Percentiles rank a stretch among this genome's conserved stretches.
These are phyloP conservation scores for Acrossocheilus fasciatus DNA, from an alignment of 2,797 vertebrate species.

Conservation along the genomic window DNA sequence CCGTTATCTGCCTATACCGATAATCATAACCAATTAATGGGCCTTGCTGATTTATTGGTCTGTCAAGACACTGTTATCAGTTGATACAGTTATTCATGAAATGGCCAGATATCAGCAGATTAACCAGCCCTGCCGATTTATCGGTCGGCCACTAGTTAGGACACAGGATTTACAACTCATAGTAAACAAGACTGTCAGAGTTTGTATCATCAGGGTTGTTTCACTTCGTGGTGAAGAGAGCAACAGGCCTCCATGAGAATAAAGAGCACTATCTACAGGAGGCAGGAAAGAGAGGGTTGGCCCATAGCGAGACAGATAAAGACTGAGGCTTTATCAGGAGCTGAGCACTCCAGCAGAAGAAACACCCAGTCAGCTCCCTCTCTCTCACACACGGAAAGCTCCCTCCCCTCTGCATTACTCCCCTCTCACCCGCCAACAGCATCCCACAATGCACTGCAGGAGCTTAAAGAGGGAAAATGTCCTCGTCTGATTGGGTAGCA, in stretches of 20 bases:
- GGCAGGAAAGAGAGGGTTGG: constrained; percentile 71
- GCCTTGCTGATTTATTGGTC: not conserved
- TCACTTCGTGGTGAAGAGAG: constrained; percentile 38
- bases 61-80: not conserved
- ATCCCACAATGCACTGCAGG: constrained; percentile 50
- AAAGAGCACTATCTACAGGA: constrained; percentile 72
- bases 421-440: constrained; percentile 54
- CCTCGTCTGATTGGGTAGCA: constrained; percentile 44
- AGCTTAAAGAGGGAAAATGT: constrained; percentile 36
- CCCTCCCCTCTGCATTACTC: constrained; percentile 46
- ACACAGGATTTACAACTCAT: constrained; percentile 44
- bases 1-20: not conserved
- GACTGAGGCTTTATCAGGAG: constrained; percentile 74
- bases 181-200: constrained; percentile 50
- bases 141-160: not conserved
- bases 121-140: not conserved
- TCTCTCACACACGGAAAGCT: constrained; percentile 45
- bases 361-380: constrained; percentile 65
- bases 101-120: not conserved
- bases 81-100: not conserved
- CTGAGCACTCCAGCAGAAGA: constrained; percentile 72
- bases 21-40: not conserved
- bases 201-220: constrained; percentile 35
- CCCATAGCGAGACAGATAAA: constrained; percentile 68
- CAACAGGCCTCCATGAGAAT: constrained; percentile 54